phyloP scores from a whole-genome alignment of 2,797 vertebrate genomes.

The Bucorvus abyssinicus region DNA sequence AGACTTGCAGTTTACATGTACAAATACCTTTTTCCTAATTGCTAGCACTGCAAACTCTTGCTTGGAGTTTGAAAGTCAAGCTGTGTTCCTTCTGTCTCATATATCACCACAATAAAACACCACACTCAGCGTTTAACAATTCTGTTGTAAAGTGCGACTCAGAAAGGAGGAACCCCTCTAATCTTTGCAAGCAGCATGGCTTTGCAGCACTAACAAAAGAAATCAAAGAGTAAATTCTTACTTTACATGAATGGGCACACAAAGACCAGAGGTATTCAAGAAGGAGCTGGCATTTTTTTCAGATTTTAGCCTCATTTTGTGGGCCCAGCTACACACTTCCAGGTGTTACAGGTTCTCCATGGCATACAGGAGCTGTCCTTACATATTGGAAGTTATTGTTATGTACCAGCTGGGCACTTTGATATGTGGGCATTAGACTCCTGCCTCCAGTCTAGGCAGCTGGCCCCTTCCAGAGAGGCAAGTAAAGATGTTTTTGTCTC shows the following conservation, averaged over 20 bases:
- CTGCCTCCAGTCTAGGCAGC: neutral
- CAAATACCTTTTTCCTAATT: neutral
- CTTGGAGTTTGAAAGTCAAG: constrained; percentile 19
- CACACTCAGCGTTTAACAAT: neutral
- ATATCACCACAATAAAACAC: neutral
- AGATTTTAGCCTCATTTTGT: neutral
- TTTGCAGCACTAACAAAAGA: neutral
- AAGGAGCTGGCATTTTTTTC: neutral
- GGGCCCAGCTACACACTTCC: neutral
- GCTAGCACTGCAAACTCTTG: neutral
- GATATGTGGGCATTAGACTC: neutral
- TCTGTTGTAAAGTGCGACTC: neutral
- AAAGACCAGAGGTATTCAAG: neutral
- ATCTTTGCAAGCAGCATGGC: neutral
- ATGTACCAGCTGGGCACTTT: neutral
- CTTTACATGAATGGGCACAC: neutral
- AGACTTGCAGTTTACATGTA: neutral
- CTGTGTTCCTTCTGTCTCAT: neutral
- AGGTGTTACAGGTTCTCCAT: neutral
- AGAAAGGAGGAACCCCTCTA: neutral
- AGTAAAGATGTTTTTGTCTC: neutral
- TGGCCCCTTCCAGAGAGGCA: neutral
- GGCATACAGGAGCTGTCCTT: neutral
- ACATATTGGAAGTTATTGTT: neutral
- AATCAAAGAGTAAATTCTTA: neutral